These are phyloP conservation scores for Pammene fasciana DNA, from an alignment of 2,888 invertebrate species.

Conservation along the genomic window DNA sequence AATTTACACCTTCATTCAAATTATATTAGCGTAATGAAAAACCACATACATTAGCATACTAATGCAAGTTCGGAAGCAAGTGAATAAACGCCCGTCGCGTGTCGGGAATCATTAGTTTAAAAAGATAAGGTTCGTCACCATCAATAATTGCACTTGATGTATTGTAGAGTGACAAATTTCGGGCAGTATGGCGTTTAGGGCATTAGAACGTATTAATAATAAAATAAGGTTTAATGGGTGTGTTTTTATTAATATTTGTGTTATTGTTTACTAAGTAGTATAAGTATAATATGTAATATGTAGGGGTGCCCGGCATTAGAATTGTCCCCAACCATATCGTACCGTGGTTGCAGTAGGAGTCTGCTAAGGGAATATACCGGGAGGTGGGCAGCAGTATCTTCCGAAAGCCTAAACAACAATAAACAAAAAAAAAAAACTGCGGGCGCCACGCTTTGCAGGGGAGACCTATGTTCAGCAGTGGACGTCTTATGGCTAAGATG, in stretches of 20 bases:
- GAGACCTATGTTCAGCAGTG: no score
- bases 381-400: no score
- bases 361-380: no score
- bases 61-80: constrained; percentile 23
- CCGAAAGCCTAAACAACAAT: no score
- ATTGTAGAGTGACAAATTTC: constrained; percentile 37
- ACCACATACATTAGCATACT: constrained; percentile 9
- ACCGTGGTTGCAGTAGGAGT: no score
- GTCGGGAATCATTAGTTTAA: constrained; percentile 29
- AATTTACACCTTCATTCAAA: background rate
- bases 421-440: no score
- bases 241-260: background rate
- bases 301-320: no score
- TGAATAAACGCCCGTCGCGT: constrained; percentile 29
- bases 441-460: no score
- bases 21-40: constrained; percentile 13
- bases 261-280: no score
- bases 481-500: no score
- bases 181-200: constrained; percentile 19
- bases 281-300: no score
- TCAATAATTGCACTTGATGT: constrained; percentile 40
- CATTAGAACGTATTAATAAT: constrained; percentile 33
- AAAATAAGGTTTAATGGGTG: background rate
- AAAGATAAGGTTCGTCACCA: constrained; percentile 38
- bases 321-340: no score